Base-by-base conservation (phyloP, 2,113 vertebrate species). In the Hyperopisus bebe region DNA sequence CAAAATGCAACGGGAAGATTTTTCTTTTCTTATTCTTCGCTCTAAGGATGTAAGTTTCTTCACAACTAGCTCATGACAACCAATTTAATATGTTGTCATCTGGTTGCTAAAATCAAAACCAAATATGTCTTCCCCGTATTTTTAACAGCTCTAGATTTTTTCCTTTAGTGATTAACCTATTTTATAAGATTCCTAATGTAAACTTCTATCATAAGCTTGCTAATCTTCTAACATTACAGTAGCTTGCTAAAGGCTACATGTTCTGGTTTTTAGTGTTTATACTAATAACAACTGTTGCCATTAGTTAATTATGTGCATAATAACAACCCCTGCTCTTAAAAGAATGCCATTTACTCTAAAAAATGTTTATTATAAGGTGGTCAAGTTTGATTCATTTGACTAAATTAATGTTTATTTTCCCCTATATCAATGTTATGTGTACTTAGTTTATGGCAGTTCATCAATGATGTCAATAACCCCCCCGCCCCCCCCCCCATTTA, bases 351-450 rank as follows among this genome's bases (percentile, higher is more conserved):
- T 35, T 86, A 55, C 50, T 55, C 47, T 10, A 86, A 86, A n/a
- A 48, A 86, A 55, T 53, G 48, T 51, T 24, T 86, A 85, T n/a
- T 86, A 9, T 86, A 86, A 86, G 48, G 50, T 51, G 85, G 44
- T 31, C 53, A 13, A 48, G 17, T 53, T 53, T 50, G 85, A 86
- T 53, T 51, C 11, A 27, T 27, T 86, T 24, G 13, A 50, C 48
- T 86, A 53, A 51, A 55, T 86, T 47, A 19, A 47, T 51, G 85
- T 51, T 86, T 86, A 83, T 46, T 83, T 47, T 19, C 50, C 27
- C 17, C 6, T 86, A 31, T 51, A 86, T 86, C 13, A 2, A 27
- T 86, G n/a, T 51, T 35, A 74, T 39, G 10, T 86, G 47, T 27
- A 53, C 15, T 51, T 86, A 47, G 47, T 86, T 53, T 8, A 35